These are phyloP conservation scores for Stegostoma tigrinum DNA, from an alignment of 2,113 vertebrate genomes.

Conservation along the genomic window DNA sequence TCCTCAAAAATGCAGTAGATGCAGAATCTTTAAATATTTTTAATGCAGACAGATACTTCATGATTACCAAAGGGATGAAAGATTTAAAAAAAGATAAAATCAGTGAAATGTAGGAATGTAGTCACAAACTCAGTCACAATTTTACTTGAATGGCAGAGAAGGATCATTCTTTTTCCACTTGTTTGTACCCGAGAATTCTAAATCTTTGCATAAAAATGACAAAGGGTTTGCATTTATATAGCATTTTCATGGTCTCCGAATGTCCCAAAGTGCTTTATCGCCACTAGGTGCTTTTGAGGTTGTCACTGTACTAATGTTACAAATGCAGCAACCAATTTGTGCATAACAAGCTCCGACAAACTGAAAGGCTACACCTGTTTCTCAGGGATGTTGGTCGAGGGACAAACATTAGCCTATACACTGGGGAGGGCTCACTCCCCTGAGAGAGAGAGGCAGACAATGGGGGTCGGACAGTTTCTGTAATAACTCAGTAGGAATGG, in stretches of 20 bases:
- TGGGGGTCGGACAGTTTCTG: background rate
- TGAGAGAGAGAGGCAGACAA: background rate
- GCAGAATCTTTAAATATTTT: too few relatives aligned
- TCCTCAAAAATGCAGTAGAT: too few relatives aligned
- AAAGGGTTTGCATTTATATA: background rate
- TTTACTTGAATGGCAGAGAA: too few relatives aligned
- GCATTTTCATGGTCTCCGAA: background rate
- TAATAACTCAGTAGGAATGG: background rate
- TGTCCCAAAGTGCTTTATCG: background rate
- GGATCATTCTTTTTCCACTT: too few relatives aligned
- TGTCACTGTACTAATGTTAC: background rate
- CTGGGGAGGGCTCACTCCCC: background rate
- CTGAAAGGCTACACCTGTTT: background rate
- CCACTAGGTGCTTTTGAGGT: background rate
- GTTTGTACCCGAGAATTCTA: background rate
- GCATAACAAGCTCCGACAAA: background rate
- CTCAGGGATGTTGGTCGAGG: background rate
- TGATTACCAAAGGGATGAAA: too few relatives aligned
- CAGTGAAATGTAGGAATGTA: too few relatives aligned
- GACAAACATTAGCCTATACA: background rate
- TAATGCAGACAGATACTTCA: too few relatives aligned
- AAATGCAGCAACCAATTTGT: background rate
- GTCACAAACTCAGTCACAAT: too few relatives aligned
- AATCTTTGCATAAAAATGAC: background rate
- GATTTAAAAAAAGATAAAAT: too few relatives aligned